These are phyloP conservation scores for Cydia amplana DNA, from an alignment of 1,140 invertebrate genomes.

Conservation along the genomic window DNA sequence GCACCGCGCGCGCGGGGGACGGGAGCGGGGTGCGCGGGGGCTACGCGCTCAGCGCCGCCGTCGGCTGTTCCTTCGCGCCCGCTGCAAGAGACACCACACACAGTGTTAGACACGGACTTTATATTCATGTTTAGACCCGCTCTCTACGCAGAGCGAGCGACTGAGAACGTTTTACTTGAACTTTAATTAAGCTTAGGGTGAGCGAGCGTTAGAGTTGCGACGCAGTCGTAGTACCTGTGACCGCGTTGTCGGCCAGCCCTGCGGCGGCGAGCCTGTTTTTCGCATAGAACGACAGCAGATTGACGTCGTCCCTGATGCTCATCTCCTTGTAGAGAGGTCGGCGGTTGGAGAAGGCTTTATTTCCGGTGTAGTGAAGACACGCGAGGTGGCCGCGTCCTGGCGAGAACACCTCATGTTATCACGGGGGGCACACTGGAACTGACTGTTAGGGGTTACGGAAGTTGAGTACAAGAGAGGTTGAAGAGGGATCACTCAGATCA, in stretches of 20 bases:
- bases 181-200: constrained; percentile 68
- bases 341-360: constrained; percentile 86
- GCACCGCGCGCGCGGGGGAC: constrained; percentile 45
- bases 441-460: constrained; percentile 33
- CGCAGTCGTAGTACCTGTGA: constrained; percentile 70
- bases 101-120: constrained; percentile 76
- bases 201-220: constrained; percentile 66
- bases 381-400: constrained; percentile 86
- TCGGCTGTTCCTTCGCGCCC: constrained; percentile 76
- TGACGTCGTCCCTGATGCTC: constrained; percentile 85
- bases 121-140: constrained; percentile 58
- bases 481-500: constrained; percentile 17
- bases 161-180: constrained; percentile 47
- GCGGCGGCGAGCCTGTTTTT: constrained; percentile 85
- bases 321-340: constrained; percentile 84
- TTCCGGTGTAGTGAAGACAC: constrained; percentile 88
- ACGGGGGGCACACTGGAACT: constrained; percentile 61
- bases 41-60: constrained; percentile 80
- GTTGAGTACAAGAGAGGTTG: background rate
- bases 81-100: constrained; percentile 80
- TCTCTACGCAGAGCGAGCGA: constrained; percentile 53
- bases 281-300: constrained; percentile 87
- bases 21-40: constrained; percentile 49
- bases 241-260: constrained; percentile 71
- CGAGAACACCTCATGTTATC: constrained; percentile 68